phyloP scores from a whole-genome alignment of 1,140 invertebrate species.

The Psix sp. region DNA sequence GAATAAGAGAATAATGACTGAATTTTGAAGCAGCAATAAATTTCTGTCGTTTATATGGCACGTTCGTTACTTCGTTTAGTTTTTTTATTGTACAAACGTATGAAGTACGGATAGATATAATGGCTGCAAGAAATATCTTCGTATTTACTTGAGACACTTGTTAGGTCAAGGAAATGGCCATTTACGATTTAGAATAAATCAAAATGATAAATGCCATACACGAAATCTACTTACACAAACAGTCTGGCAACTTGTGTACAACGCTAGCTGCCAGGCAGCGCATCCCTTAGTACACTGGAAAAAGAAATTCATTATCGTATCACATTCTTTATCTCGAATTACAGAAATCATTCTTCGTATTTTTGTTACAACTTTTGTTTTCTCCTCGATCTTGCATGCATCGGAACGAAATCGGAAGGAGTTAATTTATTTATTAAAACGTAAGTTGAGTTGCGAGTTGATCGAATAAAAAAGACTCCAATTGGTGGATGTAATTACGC shows the following conservation, averaged over 20 bases:
- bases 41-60: too few species aligned
- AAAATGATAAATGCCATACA: conserved; percentile 20
- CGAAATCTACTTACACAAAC: conserved; percentile 82
- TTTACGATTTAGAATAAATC: conserved; percentile 29
- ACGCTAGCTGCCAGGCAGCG: conserved; percentile 81
- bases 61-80: too few species aligned
- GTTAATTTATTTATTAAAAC: background rate
- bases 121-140: conserved; percentile 6
- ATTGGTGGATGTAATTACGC: conserved; percentile 6
- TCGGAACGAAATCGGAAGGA: conserved; percentile 5
- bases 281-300: conserved; percentile 85
- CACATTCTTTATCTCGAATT: background rate
- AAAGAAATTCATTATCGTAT: conserved; percentile 35
- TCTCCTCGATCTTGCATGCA: too few species aligned
- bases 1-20: background rate
- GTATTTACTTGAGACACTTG: conserved; percentile 18
- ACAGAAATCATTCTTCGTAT: background rate
- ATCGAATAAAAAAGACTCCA: conserved; percentile 21
- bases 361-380: background rate
- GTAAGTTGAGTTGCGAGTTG: background rate
- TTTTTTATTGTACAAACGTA: too few species aligned
- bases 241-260: conserved; percentile 81
- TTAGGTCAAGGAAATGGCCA: conserved; percentile 16
- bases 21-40: background rate
- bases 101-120: too few species aligned